Evolutionary conservation across 1,140 invertebrate species (phyloP), one percentile per base, ranked within the genome.

Genomic region (Neodiprion lecontei): DNA sequence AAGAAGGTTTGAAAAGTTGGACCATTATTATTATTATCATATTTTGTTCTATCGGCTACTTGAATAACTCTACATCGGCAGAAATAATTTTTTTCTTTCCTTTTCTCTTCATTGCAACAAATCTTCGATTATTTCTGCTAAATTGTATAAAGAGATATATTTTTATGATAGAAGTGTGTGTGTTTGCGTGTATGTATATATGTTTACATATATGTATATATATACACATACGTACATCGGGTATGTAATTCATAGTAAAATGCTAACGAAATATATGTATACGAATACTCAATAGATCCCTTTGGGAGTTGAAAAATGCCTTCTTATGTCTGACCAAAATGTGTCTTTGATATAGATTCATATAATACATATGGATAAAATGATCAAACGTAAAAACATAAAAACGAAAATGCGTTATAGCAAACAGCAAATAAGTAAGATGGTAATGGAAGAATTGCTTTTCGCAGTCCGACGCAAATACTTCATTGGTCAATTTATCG

Each of bases 91-190:
- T 66, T 40, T 49, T 40, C 40, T 69, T 73, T 40, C 7, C 69
- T 28, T 48, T 48, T 61, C 48, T 17, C 9, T 17, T 40, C n/a
- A 69, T 69, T 14, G 68, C 68, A 69, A 71, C 4, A 14, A 50
- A 53, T 67, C 1, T 9, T 48, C 4, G 17, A 70, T 21, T 12
- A 9, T 69, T 65, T 69, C 12, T 70, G 65, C 72, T 74, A 74
- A 69, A 70, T 66, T 69, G 40, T 78, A 74, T 78, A 75, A 78
- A 75, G 79, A 77, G 77, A 67, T 70, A 17, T 47, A 69, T 23
- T 69, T 69, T 28, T 21, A 69, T 69, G 21, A 21, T 65, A 65
- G 7, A 17, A 17, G 12, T 65, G 17, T 40, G 28, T 40, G 28
- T 40, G 28, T 40, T 40, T 40, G 28, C 5, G 2, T 40, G 28